A percentile compares a stretch with the other conserved stretches of the same genome.
These are phyloP conservation scores for Ceratina calcarata DNA, from an alignment of 1,140 invertebrate species.

Conservation along the genomic window DNA sequence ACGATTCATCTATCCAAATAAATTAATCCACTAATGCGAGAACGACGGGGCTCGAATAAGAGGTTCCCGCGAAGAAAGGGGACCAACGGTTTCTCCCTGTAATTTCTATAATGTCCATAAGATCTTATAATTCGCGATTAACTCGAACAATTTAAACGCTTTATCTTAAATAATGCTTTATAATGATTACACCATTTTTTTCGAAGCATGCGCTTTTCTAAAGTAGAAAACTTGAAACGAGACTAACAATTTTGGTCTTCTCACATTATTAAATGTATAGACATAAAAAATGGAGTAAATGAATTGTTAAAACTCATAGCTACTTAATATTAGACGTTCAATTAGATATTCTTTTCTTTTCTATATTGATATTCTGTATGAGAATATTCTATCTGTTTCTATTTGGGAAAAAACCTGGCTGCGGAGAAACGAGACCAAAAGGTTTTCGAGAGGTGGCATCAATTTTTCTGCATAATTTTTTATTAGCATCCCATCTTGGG, in stretches of 20 bases:
- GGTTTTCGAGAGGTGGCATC: no score
- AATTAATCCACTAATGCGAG: constrained; percentile 15
- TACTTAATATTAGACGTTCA: no score
- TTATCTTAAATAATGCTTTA: no score
- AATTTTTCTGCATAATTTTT: constrained; percentile 52
- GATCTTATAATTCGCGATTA: neutral
- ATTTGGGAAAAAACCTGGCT: neutral
- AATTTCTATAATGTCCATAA: neutral
- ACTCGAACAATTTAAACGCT: no score
- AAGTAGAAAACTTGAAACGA: no score
- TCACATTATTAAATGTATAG: no score
- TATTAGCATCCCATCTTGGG: constrained; percentile 46
- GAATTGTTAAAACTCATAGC: no score
- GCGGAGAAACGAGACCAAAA: no score
- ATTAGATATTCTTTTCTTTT: neutral
- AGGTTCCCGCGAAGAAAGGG: neutral
- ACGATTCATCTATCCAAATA: constrained; percentile 1
- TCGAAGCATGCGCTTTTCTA: no score
- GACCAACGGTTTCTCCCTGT: neutral
- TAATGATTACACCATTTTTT: no score
- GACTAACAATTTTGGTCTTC: no score
- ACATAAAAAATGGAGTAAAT: no score
- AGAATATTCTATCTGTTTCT: neutral
- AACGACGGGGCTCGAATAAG: neutral
- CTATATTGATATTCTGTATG: neutral